These are phyloP conservation scores for Malthinus flaveolus DNA, from an alignment of 2,888 invertebrate genomes.

Conservation along the genomic window DNA sequence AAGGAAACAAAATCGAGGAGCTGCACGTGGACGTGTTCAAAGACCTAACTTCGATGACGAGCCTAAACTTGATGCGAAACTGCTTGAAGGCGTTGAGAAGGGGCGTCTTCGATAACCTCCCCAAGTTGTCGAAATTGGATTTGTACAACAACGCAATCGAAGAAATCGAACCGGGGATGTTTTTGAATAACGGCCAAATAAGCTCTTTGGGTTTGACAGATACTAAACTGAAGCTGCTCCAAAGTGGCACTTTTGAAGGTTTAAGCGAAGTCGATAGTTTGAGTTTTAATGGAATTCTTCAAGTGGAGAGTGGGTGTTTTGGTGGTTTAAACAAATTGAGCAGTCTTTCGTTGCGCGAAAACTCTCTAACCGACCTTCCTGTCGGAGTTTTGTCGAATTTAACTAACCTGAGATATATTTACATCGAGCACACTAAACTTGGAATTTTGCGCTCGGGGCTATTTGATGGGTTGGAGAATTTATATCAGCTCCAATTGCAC, in stretches of 20 bases:
- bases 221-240: neutral
- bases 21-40: slow-evolving; percentile 1
- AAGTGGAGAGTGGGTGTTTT: neutral
- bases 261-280: neutral
- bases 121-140: slow-evolving; percentile 32
- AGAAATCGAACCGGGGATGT: slow-evolving; percentile 20
- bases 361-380: neutral
- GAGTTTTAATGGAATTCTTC: neutral
- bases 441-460: neutral
- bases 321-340: neutral
- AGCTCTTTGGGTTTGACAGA: slow-evolving; percentile 28
- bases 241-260: neutral
- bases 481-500: neutral
- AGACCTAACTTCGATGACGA: slow-evolving; percentile 4
- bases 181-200: slow-evolving; percentile 26
- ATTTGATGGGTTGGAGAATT: neutral
- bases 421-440: slow-evolving; percentile 12
- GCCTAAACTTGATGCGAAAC: slow-evolving; percentile 2
- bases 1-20: slow-evolving; percentile 25
- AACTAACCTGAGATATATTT: neutral
- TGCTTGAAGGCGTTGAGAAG: slow-evolving; percentile 24
- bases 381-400: neutral
- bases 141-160: slow-evolving; percentile 34
- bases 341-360: neutral
- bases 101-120: slow-evolving; percentile 29